phyloP scores from a whole-genome alignment of 2,888 invertebrate species.

The Biston betularia region DNA sequence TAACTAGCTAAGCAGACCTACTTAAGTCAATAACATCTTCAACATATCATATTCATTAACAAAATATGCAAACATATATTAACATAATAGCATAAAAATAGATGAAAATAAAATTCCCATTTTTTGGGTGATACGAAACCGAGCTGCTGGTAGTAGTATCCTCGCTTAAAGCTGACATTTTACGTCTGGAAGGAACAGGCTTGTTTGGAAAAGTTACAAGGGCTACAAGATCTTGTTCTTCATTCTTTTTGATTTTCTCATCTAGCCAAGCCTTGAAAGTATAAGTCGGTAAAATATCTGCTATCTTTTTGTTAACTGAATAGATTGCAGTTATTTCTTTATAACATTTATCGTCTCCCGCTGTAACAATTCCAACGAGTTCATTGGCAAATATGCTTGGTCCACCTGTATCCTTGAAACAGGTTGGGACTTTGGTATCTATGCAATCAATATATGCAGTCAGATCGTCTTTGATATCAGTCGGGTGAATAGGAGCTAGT shows the following conservation, averaged over 20 bases:
- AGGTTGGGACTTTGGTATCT: slow-evolving; percentile 72
- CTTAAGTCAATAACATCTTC: neutral
- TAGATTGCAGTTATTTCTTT: slow-evolving; percentile 69
- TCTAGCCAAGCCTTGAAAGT: slow-evolving; percentile 75
- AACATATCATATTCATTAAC: neutral
- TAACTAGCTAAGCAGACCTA: neutral
- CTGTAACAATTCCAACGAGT: slow-evolving; percentile 69
- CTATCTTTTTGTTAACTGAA: slow-evolving; percentile 69
- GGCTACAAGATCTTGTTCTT: slow-evolving; percentile 54
- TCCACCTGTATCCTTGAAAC: slow-evolving; percentile 76
- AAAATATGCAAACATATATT: neutral
- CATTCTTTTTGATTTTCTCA: slow-evolving; percentile 70
- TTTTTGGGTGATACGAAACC: neutral
- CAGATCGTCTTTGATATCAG: slow-evolving; percentile 33
- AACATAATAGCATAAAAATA: slow-evolving; percentile 6
- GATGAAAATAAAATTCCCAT: neutral
- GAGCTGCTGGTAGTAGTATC: neutral
- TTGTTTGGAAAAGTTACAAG: slow-evolving; percentile 63
- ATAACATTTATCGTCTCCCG: slow-evolving; percentile 68
- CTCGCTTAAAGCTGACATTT: neutral
- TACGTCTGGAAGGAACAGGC: slow-evolving; percentile 45
- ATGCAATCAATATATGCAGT: slow-evolving; percentile 71
- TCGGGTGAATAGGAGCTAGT: slow-evolving; percentile 23
- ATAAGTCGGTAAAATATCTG: slow-evolving; percentile 67
- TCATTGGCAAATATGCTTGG: slow-evolving; percentile 70